These are phyloP conservation scores for Drosophila diplacantha DNA, from an alignment of 2,888 invertebrate species.

Conservation along the genomic window DNA sequence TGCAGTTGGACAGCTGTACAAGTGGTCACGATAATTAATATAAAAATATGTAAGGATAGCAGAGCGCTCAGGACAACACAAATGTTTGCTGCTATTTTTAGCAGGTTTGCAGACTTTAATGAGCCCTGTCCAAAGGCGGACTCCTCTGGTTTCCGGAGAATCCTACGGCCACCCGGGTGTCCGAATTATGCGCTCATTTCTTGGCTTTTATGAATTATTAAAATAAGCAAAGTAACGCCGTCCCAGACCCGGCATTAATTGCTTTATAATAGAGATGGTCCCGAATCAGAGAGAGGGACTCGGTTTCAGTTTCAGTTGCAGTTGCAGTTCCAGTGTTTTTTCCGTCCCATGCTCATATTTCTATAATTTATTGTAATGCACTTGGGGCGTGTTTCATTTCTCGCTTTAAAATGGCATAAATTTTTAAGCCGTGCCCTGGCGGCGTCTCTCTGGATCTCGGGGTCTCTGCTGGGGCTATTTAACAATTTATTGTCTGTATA, in stretches of 20 bases:
- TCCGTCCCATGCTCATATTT: constrained; percentile 55
- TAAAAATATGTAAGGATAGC: constrained; percentile 64
- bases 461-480: constrained; percentile 31
- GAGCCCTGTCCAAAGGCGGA: constrained; percentile 45
- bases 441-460: constrained; percentile 17
- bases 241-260: constrained; percentile 55
- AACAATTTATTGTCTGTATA: constrained; percentile 59
- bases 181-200: constrained; percentile 65
- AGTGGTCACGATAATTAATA: constrained; percentile 66
- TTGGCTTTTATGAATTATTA: constrained; percentile 63
- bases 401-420: constrained; percentile 73
- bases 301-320: constrained; percentile 17
- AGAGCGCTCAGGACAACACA: constrained; percentile 41
- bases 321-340: constrained; percentile 10
- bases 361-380: constrained; percentile 72
- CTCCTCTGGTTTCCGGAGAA: constrained; percentile 3
- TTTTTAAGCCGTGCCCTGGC: constrained; percentile 52
- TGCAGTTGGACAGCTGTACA: constrained; percentile 57
- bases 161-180: constrained; percentile 54
- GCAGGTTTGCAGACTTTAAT: constrained; percentile 57
- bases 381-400: constrained; percentile 72
- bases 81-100: constrained; percentile 68
- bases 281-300: constrained; percentile 1
- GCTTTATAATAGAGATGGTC: constrained; percentile 62
- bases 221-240: constrained; percentile 61